These are phyloP conservation scores for Drosophila peninsularis DNA, from an alignment of 2,888 invertebrate species.

Conservation along the genomic window DNA sequence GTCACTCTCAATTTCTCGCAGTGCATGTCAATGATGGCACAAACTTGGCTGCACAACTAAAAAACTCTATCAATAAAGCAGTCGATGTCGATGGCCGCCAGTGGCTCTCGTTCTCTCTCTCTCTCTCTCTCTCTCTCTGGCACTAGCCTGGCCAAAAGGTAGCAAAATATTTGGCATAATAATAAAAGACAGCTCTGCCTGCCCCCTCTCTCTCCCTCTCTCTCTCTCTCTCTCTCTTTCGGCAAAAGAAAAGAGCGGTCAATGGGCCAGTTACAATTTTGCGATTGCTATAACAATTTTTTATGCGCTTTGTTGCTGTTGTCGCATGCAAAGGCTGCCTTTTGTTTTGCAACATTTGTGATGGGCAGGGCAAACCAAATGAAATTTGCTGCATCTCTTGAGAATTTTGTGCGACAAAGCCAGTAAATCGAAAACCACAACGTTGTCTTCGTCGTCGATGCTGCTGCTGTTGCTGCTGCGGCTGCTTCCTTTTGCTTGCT, in stretches of 20 bases:
- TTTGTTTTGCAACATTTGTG: slow-evolving; percentile 56
- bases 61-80: slow-evolving; percentile 61
- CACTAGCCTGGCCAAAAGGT: slow-evolving; percentile 8
- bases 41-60: slow-evolving; percentile 29
- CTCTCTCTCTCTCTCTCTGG: neutral
- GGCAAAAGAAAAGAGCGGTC: neutral
- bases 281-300: slow-evolving; percentile 64
- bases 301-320: slow-evolving; percentile 28
- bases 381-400: slow-evolving; percentile 68
- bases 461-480: slow-evolving; percentile 1
- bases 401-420: slow-evolving; percentile 58
- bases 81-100: slow-evolving; percentile 4
- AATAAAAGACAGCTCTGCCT: slow-evolving; percentile 44
- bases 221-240: neutral
- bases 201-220: neutral
- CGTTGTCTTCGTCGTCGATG: slow-evolving; percentile 26
- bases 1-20: slow-evolving; percentile 71
- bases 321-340: slow-evolving; percentile 53
- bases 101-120: neutral
- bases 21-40: slow-evolving; percentile 56
- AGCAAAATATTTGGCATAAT: slow-evolving; percentile 74
- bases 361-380: slow-evolving; percentile 52
- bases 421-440: slow-evolving; percentile 68
- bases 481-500: neutral
- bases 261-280: slow-evolving; percentile 65